Percentiles rank a stretch among this genome's conserved stretches.
Evolutionary conservation across 1,140 invertebrate species (phyloP).

Genomic region (Bombus waltoni): DNA sequence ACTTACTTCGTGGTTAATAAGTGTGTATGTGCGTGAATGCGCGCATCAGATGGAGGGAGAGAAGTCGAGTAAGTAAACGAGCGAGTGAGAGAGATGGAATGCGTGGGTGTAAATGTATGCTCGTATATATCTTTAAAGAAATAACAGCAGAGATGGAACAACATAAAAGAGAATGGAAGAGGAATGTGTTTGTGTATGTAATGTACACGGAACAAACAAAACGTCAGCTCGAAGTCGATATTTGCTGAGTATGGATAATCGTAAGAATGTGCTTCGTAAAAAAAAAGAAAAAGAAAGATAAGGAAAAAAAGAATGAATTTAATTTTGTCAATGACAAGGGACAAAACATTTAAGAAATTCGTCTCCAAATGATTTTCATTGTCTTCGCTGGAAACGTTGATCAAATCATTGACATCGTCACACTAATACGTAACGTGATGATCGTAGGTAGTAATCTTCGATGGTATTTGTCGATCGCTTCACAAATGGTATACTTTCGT

Average conservation of each 20-base stretch:
- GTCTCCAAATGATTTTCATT: background rate
- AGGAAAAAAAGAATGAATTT: background rate
- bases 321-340: constrained; percentile 20
- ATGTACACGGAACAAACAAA: constrained; percentile 31
- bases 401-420: background rate
- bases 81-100: background rate
- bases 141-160: background rate
- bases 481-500: constrained; percentile 25
- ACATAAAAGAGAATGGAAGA: background rate
- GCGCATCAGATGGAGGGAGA: no score
- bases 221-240: constrained; percentile 13
- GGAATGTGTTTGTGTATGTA: background rate
- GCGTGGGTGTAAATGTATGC: background rate
- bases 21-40: no score
- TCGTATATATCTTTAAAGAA: background rate
- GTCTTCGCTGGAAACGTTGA: background rate
- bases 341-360: constrained; percentile 10
- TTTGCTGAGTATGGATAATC: constrained; percentile 29
- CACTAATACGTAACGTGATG: constrained; percentile 13
- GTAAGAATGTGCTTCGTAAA: constrained; percentile 24
- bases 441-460: constrained; percentile 4
- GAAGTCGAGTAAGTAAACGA: no score
- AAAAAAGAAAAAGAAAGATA: background rate
- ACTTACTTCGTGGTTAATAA: background rate
- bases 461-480: background rate